These are phyloP conservation scores for Psittacus erithacus DNA, from an alignment of 2,113 vertebrate species.

Conservation along the genomic window DNA sequence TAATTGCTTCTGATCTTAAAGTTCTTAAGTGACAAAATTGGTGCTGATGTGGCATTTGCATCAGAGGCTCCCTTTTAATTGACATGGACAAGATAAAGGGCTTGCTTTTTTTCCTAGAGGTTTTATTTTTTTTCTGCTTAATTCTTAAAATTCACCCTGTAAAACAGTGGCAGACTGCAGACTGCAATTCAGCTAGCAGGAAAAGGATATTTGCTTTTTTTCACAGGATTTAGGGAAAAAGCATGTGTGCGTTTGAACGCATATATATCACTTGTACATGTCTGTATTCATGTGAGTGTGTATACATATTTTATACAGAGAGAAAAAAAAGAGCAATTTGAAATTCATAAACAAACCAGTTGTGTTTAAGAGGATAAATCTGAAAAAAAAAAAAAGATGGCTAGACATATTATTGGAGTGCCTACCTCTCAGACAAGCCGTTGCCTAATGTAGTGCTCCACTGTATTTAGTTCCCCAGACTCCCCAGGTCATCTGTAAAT, in stretches of 20 bases:
- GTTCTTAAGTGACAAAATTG: conserved; percentile 84
- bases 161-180: not conserved
- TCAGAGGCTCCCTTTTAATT: conserved; percentile 77
- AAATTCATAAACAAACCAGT: not conserved
- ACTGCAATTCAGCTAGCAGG: not conserved
- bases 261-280: accelerated
- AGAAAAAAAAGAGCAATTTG: not conserved
- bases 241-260: accelerated
- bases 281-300: not conserved
- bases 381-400: not conserved
- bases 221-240: not conserved
- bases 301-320: not conserved
- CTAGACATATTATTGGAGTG: not conserved
- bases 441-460: not conserved
- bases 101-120: not conserved
- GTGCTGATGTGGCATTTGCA: conserved; percentile 88
- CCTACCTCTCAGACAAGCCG: not conserved
- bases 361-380: not conserved
- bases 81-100: conserved; percentile 66
- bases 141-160: conserved; percentile 47
- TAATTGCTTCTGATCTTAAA: conserved; percentile 88
- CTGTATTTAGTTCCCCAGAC: not conserved
- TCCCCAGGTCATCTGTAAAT: not conserved
- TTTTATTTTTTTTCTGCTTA: conserved; percentile 50
- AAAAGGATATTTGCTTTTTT: not conserved